Evolutionary conservation across 2,113 vertebrate species (phyloP).

Genomic region (Catharus fuscescens): DNA sequence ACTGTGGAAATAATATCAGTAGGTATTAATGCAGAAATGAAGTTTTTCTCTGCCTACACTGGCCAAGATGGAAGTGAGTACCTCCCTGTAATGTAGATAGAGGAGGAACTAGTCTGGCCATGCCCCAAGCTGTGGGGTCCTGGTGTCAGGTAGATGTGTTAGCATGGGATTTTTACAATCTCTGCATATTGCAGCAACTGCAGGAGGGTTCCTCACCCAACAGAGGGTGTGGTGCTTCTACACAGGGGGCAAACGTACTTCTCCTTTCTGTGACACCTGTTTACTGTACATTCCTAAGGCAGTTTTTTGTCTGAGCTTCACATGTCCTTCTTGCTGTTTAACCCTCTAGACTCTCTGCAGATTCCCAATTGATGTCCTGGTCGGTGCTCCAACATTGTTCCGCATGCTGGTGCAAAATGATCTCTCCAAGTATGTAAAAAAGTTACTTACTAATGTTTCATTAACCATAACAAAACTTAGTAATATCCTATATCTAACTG

Average conservation of each 20-base stretch:
- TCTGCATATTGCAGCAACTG: not conserved
- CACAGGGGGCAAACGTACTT: not conserved
- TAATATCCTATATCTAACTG: not conserved
- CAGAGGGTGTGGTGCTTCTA: not conserved
- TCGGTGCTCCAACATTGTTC: constrained; percentile 73
- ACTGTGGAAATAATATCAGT: not conserved
- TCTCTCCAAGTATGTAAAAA: constrained; percentile 66
- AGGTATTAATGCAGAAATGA: not conserved
- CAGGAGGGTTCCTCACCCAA: not conserved
- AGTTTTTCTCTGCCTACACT: not conserved
- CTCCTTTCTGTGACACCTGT: not conserved
- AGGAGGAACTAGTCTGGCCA: not conserved
- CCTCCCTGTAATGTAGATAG: not conserved
- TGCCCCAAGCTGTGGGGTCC: not conserved
- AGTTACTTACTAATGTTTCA: not conserved
- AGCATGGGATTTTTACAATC: not conserved
- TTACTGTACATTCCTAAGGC: not conserved
- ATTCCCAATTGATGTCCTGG: constrained; percentile 73
- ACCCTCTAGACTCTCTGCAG: constrained; percentile 74
- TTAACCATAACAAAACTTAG: not conserved
- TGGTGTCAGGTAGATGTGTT: not conserved
- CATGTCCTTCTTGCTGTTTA: not conserved
- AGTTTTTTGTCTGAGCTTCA: not conserved
- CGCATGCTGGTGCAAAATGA: constrained; percentile 79
- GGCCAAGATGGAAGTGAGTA: not conserved